phyloP scores from a whole-genome alignment of 2,113 vertebrate species.

The Eclectus roratus region DNA sequence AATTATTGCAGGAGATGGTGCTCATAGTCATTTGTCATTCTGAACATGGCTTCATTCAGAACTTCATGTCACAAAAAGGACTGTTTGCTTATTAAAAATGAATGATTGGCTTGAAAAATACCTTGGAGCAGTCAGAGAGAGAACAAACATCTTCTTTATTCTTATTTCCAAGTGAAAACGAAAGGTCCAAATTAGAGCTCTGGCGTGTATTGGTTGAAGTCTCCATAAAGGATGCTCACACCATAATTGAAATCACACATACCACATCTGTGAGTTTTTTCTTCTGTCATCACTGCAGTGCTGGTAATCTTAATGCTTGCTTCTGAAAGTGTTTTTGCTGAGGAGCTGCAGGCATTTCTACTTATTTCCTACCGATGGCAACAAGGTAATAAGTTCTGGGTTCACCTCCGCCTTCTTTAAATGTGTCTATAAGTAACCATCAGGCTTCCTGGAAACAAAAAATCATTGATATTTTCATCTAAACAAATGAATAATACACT shows the following conservation, averaged over 20 bases:
- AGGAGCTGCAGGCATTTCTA: background rate
- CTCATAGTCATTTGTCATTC: background rate
- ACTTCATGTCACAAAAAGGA: background rate
- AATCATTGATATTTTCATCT: background rate
- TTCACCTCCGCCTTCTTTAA: background rate
- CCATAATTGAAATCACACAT: background rate
- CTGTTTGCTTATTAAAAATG: background rate
- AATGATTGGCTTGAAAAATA: background rate
- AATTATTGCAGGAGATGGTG: background rate
- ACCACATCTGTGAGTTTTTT: background rate
- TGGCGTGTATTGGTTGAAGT: background rate
- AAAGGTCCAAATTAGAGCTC: background rate
- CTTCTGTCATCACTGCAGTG: background rate
- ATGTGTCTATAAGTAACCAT: background rate
- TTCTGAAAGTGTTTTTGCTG: background rate
- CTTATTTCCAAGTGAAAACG: background rate
- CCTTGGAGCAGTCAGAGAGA: background rate
- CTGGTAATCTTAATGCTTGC: background rate
- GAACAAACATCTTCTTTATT: background rate
- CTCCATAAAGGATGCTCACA: background rate
- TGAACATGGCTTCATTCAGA: background rate
- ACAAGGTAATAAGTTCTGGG: background rate
- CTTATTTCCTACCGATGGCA: background rate
- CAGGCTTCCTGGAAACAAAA: background rate
- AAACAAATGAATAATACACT: background rate